Conservation (phyloP, 1,140 invertebrate genomes). For the Thalassaphorura encarpata region DNA sequence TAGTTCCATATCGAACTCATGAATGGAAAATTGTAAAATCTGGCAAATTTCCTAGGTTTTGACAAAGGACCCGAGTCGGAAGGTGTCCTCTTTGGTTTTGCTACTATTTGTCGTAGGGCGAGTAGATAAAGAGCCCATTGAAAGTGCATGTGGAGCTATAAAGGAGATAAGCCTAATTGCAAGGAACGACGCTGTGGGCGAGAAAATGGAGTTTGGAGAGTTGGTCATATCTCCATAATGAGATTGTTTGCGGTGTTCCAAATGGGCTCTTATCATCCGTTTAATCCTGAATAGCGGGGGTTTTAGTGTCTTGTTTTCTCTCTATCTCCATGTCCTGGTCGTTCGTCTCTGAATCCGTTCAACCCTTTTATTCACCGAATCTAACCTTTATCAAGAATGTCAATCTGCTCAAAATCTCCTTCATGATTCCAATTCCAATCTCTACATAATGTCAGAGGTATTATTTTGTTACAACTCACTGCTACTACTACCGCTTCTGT, state of each 20-base stretch:
- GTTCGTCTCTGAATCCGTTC: background rate
- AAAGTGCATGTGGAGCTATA: conserved; percentile 9
- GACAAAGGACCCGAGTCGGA: too few relatives aligned
- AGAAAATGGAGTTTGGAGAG: conserved; percentile 9
- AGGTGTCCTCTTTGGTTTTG: too few relatives aligned
- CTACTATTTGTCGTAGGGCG: background rate
- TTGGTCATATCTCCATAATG: conserved; percentile 30
- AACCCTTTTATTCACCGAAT: background rate
- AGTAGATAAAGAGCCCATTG: background rate
- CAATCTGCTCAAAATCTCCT: conserved; percentile 24
- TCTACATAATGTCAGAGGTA: too few relatives aligned
- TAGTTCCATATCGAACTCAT: too few relatives aligned
- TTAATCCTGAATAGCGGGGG: conserved; percentile 30
- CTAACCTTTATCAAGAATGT: conserved; percentile 19
- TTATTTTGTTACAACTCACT: too few relatives aligned
- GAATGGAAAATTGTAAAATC: conserved; percentile 5
- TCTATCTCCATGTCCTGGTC: background rate
- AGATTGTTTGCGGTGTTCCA: conserved; percentile 30
- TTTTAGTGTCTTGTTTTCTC: conserved; percentile 29
- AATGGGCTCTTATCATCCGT: conserved; percentile 30
- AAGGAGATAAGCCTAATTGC: conserved; percentile 21
- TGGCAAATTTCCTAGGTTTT: too few relatives aligned
- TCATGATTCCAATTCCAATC: too few relatives aligned
- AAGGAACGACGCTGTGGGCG: background rate
- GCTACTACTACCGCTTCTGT: too few relatives aligned